Conservation (phyloP, 30 jellyfish, hydroid and myxozoan species). For the Aurelia aurita complex sp. Pacific region DNA sequence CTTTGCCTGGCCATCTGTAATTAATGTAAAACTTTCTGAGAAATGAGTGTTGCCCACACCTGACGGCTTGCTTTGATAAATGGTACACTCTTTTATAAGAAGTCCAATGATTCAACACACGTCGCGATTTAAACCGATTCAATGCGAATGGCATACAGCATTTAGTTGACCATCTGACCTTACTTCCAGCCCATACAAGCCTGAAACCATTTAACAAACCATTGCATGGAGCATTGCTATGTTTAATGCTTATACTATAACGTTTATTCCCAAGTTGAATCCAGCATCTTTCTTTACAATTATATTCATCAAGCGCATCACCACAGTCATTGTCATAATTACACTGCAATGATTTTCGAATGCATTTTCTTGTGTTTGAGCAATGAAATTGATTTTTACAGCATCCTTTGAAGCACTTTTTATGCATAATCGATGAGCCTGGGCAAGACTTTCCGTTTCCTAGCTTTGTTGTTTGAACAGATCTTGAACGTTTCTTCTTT, state of each 20-base stretch:
- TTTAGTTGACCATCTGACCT: slow-evolving; percentile 3
- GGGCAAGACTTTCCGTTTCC: slow-evolving; percentile 14
- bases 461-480: not conserved
- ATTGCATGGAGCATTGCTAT: not conserved
- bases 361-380: slow-evolving; percentile 25
- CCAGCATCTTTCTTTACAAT: slow-evolving; percentile 19
- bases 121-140: not conserved
- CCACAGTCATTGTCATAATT: slow-evolving; percentile 60
- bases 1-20: not conserved
- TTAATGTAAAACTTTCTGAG: not conserved
- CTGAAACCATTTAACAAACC: slow-evolving; percentile 14
- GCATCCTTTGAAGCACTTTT: slow-evolving; percentile 34
- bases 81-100: not conserved
- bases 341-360: slow-evolving; percentile 9
- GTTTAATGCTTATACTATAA: too few relatives aligned
- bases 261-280: too few relatives aligned
- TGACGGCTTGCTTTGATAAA: not conserved
- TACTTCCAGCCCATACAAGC: slow-evolving; percentile 9
- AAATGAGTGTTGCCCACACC: slow-evolving; percentile 1
- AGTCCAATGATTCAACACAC: not conserved
- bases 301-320: slow-evolving; percentile 32
- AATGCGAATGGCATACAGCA: slow-evolving; percentile 19
- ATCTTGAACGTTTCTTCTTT: slow-evolving; percentile 11
- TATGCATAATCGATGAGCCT: not conserved
- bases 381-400: slow-evolving; percentile 41